These are phyloP conservation scores for Gasterosteus aculeatus DNA, from an alignment of 2,113 vertebrate species.

Conservation along the genomic window DNA sequence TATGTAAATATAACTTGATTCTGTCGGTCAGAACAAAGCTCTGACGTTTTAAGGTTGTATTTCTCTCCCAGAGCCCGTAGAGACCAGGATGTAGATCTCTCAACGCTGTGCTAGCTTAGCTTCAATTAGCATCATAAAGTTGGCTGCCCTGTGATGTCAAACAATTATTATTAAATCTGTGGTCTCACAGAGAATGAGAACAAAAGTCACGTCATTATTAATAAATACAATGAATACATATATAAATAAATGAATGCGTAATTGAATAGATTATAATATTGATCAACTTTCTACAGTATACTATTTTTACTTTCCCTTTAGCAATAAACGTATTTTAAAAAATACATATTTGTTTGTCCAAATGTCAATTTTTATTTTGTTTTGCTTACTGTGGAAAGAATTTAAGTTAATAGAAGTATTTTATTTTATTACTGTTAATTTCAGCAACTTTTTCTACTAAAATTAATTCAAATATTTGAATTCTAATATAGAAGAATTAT, in stretches of 20 bases:
- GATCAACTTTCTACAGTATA: neutral
- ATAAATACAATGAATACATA: neutral
- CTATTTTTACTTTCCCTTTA: neutral
- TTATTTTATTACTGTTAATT: neutral
- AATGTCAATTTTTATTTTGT: no score
- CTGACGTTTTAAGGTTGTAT: slow-evolving; percentile 35
- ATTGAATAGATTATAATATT: neutral
- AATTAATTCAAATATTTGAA: no score
- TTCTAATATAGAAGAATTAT: neutral
- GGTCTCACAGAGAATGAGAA: neutral
- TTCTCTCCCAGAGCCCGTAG: slow-evolving; percentile 19
- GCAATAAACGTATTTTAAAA: neutral
- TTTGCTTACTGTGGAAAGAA: no score
- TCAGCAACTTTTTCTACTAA: neutral
- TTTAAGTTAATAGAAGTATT: neutral
- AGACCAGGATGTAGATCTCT: slow-evolving; percentile 36
- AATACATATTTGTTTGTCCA: neutral
- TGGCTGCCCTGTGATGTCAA: neutral
- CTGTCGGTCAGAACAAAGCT: slow-evolving; percentile 66
- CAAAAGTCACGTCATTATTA: no score
- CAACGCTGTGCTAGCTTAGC: slow-evolving; percentile 28
- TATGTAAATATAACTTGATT: neutral
- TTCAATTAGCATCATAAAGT: neutral
- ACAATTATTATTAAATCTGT: neutral
- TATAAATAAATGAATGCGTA: neutral